These are phyloP conservation scores for Sparidentex hasta DNA, from an alignment of 2,797 vertebrate genomes.

Conservation along the genomic window DNA sequence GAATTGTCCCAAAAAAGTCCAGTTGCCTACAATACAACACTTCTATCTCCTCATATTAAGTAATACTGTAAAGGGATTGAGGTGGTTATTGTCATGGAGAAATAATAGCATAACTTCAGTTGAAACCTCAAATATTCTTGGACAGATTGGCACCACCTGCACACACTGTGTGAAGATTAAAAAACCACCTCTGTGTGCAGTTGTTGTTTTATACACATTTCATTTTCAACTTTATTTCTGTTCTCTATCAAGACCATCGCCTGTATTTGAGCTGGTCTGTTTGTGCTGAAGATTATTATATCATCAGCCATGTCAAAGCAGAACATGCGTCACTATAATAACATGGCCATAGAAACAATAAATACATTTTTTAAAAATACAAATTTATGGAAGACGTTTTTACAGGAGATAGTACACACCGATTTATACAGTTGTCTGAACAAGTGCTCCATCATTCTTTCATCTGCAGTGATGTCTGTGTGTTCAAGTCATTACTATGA, in stretches of 20 bases:
- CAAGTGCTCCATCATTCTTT: constrained; percentile 22
- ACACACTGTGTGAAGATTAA: constrained; percentile 4
- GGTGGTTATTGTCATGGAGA: neutral
- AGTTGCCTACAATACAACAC: no score
- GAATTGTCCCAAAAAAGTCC: no score
- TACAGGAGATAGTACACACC: constrained; percentile 7
- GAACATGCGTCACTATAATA: neutral
- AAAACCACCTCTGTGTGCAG: neutral
- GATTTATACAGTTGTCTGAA: neutral
- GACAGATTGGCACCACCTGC: neutral
- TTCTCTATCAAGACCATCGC: neutral
- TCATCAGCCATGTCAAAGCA: constrained; percentile 8
- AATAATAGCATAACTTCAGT: neutral
- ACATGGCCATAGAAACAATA: neutral
- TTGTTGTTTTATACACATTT: neutral
- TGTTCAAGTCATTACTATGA: constrained; percentile 24
- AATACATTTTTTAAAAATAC: neutral
- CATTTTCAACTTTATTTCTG: neutral
- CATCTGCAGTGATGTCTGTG: constrained; percentile 6
- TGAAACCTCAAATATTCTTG: neutral
- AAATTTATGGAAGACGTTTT: neutral
- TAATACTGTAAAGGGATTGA: neutral
- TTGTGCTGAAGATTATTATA: neutral
- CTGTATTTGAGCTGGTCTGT: neutral
- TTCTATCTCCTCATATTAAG: neutral